Conservation (phyloP, 2,797 vertebrate species). For the Chaunax sp. region DNA sequence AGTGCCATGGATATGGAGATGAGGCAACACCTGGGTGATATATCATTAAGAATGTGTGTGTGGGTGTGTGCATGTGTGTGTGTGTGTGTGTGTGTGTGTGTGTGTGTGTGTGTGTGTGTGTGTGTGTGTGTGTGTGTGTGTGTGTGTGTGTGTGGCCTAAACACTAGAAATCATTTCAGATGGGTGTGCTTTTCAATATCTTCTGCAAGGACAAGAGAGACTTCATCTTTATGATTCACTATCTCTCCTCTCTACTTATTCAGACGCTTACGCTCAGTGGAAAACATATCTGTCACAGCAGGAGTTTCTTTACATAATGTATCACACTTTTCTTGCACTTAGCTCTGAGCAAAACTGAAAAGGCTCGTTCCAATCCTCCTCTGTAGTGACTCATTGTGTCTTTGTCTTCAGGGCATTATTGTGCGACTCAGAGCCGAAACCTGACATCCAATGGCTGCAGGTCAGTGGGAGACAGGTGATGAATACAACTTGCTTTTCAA, state of each 20-base stretch:
- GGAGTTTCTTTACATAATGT: constrained; percentile 24
- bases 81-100: background rate
- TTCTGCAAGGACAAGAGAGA: constrained; percentile 42
- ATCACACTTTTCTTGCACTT: constrained; percentile 26
- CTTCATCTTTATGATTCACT: constrained; percentile 41
- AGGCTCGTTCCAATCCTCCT: constrained; percentile 12
- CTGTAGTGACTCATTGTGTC: constrained; percentile 42
- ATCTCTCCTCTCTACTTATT: constrained; percentile 14
- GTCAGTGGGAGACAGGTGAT: constrained; percentile 22
- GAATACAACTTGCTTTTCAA: constrained; percentile 13
- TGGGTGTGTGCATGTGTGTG: constrained; percentile 17
- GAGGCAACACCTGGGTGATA: constrained; percentile 72
- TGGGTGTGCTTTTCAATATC: constrained; percentile 30
- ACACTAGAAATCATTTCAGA: constrained; percentile 27
- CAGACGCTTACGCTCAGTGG: constrained; percentile 17
- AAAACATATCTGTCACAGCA: constrained; percentile 31
- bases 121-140: background rate
- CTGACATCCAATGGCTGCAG: constrained; percentile 24
- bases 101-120: constrained; percentile 1
- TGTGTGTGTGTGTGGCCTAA: constrained; percentile 16
- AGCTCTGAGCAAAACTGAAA: constrained; percentile 25
- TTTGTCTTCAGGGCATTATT: constrained; percentile 33
- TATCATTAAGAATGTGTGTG: constrained; percentile 67
- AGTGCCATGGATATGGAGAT: constrained; percentile 76
- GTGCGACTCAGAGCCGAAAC: constrained; percentile 27